These are phyloP conservation scores for Spizaetus ornatus DNA, from an alignment of 2,113 vertebrate genomes.

Conservation along the genomic window DNA sequence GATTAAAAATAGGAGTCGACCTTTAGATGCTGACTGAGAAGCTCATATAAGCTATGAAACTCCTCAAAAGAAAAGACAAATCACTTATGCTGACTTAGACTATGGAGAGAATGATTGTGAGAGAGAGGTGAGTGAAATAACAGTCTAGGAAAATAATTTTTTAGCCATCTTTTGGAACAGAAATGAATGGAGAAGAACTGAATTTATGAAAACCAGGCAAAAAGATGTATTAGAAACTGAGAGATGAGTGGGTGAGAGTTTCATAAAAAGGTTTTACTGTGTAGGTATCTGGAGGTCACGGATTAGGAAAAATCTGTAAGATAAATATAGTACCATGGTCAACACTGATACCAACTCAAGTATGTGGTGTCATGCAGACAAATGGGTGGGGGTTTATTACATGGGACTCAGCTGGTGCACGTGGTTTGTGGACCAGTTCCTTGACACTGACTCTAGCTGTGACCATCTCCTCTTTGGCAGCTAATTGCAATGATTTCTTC, in stretches of 20 bases:
- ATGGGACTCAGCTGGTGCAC: background rate
- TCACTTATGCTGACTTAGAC: background rate
- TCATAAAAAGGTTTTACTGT: background rate
- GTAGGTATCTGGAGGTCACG: background rate
- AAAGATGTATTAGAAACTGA: background rate
- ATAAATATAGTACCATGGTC: background rate
- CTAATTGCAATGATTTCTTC: background rate
- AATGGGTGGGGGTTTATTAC: background rate
- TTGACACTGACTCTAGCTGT: background rate
- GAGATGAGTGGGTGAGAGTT: background rate
- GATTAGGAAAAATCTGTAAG: background rate
- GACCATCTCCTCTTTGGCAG: background rate
- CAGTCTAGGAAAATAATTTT: background rate
- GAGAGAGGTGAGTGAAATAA: background rate
- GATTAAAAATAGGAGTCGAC: conserved; percentile 19
- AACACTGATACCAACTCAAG: background rate
- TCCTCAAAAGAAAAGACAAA: background rate
- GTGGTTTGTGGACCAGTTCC: background rate
- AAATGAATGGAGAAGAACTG: background rate
- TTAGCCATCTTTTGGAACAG: background rate
- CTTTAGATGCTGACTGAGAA: conserved; percentile 5
- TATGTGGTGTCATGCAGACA: background rate
- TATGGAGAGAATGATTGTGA: background rate
- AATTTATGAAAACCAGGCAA: background rate
- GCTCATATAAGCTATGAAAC: background rate